Percentiles rank a stretch among this genome's conserved stretches.
Evolutionary conservation across 2,888 invertebrate genomes (phyloP).

Genomic region (Pristionchus fissidentatus): DNA sequence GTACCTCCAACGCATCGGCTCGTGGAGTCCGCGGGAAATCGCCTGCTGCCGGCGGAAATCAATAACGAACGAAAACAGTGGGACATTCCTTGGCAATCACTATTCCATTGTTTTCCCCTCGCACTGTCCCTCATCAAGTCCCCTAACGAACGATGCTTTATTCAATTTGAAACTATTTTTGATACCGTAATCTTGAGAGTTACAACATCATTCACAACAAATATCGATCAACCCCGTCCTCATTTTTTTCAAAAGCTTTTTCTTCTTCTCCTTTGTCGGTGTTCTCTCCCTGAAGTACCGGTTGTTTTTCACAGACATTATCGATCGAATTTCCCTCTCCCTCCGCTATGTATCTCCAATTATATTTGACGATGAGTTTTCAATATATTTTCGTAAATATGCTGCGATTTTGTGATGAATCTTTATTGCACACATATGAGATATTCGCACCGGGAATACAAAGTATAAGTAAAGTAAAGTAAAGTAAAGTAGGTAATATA

Average conservation of each 20-base stretch:
- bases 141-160: not conserved
- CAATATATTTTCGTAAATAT: slow-evolving; percentile 13
- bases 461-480: too few species aligned
- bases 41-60: not conserved
- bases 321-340: not conserved
- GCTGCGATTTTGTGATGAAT: too few species aligned
- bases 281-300: slow-evolving; percentile 19
- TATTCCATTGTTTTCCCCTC: too few species aligned
- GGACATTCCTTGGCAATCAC: too few species aligned
- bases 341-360: too few species aligned
- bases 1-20: not conserved
- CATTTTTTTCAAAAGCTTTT: not conserved
- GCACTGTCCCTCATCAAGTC: not conserved
- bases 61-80: not conserved
- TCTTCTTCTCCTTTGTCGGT: too few species aligned
- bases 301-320: slow-evolving; percentile 3
- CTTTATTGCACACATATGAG: too few species aligned
- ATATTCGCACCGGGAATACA: too few species aligned
- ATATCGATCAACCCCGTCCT: not conserved
- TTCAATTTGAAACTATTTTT: not conserved
- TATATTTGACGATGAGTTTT: too few species aligned
- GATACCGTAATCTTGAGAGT: too few species aligned
- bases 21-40: not conserved
- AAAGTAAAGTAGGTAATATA: too few species aligned
- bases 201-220: too few species aligned